Base-by-base conservation (phyloP, 92 coral and sea anemone species). In the Scolanthus callimorphus region DNA sequence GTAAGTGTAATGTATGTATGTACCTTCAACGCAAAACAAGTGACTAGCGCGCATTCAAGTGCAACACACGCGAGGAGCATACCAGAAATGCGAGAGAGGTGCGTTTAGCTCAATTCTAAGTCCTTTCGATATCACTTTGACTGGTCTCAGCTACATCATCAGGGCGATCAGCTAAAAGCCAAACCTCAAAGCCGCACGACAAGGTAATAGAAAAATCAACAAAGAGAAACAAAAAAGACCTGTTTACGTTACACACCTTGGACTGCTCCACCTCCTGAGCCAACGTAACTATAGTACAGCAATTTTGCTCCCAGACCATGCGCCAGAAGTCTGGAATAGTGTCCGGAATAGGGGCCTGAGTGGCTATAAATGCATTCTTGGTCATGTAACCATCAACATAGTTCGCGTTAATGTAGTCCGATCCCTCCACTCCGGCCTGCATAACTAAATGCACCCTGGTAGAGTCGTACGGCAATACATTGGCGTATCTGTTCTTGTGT, bases 271-370 rank as follows among this genome's bases (percentile, higher is more conserved):
- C 54, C 29, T 85, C 97, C 27, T 90, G 90, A 11, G 97, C 90
- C 21, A 90, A 47, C 73, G 85, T 81, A 0, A 90, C 97, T 19
- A 90, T 67, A 0, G 97, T 85, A 20, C 71, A 56, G 49, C 87
- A 65, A 39, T 74, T 72, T 48, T 90, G 95, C 67, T 90, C 95
- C 97, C 97, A 90, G 59, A 90, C 63, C 97, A 86, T 90, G 30
- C 97, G 67, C 97, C 97, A 90, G 49, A 82, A 91, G 51, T 91
- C 97, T 1, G 83, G 66, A 50, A 91, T 87, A 0, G 97, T 91
- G 54, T 79, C 88, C 3, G 97, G 97, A 23, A 91, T 73, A 1
- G 97, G 97, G 6, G 97, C 97, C 75, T 91, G 97, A 25, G 97
- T 91, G 1, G 97, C 97, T 60, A 91, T 71, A 38, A 91, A 91